A percentile compares a stretch with the other conserved stretches of the same genome.
Evolutionary conservation across 53 echinoderm and acorn worm species (phyloP).

Genomic region (Patiria pectinifera): DNA sequence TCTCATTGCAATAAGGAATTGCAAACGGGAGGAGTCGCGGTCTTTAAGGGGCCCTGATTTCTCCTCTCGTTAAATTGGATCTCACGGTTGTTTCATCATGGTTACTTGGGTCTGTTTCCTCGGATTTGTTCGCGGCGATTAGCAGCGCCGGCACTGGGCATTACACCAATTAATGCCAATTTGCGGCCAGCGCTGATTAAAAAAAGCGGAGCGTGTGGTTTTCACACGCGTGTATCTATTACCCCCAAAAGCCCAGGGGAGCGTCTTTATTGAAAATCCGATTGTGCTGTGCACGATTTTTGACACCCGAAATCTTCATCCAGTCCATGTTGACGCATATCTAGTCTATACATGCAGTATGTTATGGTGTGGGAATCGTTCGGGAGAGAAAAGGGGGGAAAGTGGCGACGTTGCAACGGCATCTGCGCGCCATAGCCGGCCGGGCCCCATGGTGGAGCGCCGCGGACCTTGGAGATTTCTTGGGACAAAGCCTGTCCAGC

Average conservation of each 20-base stretch:
- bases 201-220: slow-evolving; percentile 3
- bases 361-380: background rate
- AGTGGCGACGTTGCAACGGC: background rate
- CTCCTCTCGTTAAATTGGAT: slow-evolving; percentile 44
- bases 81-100: slow-evolving; percentile 54
- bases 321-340: background rate
- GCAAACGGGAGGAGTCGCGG: background rate
- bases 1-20: background rate
- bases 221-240: slow-evolving; percentile 63
- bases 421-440: background rate
- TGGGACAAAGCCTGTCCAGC: slow-evolving; percentile 28
- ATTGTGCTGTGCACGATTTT: slow-evolving; percentile 43
- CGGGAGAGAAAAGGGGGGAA: background rate
- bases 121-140: slow-evolving; percentile 53
- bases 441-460: slow-evolving; percentile 39
- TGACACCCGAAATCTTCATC: background rate
- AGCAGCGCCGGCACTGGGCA: slow-evolving; percentile 24
- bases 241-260: slow-evolving; percentile 38
- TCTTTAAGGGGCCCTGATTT: background rate
- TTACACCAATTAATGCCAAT: slow-evolving; percentile 68
- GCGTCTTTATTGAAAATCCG: slow-evolving; percentile 57
- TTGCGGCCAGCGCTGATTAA: slow-evolving; percentile 52
- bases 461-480: slow-evolving; percentile 61
- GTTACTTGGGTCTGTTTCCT: slow-evolving; percentile 51
- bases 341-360: background rate